Conservation (phyloP, 2,888 invertebrate genomes). For the Conomelus anceps region DNA sequence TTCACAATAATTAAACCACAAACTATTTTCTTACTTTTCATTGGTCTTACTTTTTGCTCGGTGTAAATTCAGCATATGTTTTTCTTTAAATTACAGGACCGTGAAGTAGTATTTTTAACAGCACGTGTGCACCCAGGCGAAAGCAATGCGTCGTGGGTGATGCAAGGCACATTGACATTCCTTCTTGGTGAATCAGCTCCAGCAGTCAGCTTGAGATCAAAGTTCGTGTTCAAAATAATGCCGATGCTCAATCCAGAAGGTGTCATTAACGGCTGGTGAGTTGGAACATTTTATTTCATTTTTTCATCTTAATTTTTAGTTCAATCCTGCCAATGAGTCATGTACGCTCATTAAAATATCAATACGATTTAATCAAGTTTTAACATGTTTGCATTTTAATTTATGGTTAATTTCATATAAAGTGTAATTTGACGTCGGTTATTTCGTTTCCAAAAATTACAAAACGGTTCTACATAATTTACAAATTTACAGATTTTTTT, state of each 20-base stretch:
- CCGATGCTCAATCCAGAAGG: constrained; percentile 88
- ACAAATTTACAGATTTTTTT: too few species aligned
- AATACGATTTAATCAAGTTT: too few species aligned
- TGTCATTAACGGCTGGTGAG: constrained; percentile 78
- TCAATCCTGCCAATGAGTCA: too few species aligned
- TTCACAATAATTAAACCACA: too few species aligned
- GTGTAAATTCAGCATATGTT: background rate
- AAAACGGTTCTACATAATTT: too few species aligned
- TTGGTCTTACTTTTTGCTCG: background rate
- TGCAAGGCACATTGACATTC: constrained; percentile 69
- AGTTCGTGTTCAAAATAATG: constrained; percentile 76
- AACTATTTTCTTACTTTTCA: background rate
- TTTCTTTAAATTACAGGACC: constrained; percentile 45
- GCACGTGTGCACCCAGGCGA: constrained; percentile 83
- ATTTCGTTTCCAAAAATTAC: too few species aligned
- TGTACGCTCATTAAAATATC: too few species aligned
- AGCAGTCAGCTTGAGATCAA: constrained; percentile 56
- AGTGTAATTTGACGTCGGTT: too few species aligned
- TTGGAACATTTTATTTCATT: constrained; percentile 35
- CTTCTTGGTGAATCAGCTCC: constrained; percentile 52
- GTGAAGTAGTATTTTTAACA: constrained; percentile 64
- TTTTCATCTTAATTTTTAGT: too few species aligned
- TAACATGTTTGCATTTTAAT: too few species aligned
- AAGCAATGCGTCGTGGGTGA: constrained; percentile 81
- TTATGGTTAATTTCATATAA: too few species aligned